Evolutionary conservation across 1,140 invertebrate genomes (phyloP).

Genomic region (Drosophila parvula): DNA sequence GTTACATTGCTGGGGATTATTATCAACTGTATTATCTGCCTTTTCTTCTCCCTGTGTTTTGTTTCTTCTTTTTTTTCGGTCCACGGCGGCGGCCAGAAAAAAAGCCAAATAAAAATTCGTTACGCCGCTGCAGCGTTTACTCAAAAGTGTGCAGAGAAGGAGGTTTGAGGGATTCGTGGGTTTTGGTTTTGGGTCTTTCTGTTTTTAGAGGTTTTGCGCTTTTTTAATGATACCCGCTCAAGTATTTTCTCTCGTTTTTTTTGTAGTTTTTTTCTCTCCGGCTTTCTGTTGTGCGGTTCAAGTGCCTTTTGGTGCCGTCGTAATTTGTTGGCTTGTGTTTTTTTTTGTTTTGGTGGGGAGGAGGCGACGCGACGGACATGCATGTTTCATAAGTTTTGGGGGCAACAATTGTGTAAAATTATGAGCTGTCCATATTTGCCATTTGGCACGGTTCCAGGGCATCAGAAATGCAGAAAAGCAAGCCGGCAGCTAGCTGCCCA

Average conservation of each 20-base stretch:
- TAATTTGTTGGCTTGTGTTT: slow-evolving; percentile 57
- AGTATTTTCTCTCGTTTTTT: slow-evolving; percentile 25
- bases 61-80: slow-evolving; percentile 17
- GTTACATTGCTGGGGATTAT: slow-evolving; percentile 82
- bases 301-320: slow-evolving; percentile 57
- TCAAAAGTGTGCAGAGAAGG: slow-evolving; percentile 19
- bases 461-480: slow-evolving; percentile 15
- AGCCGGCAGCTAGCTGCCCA: background rate
- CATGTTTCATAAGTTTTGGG: slow-evolving; percentile 65
- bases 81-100: slow-evolving; percentile 45
- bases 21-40: slow-evolving; percentile 78
- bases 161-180: slow-evolving; percentile 33
- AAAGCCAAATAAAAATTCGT: slow-evolving; percentile 80
- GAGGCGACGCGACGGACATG: slow-evolving; percentile 42
- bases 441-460: slow-evolving; percentile 69
- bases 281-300: slow-evolving; percentile 10
- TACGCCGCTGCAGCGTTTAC: slow-evolving; percentile 66
- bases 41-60: slow-evolving; percentile 30
- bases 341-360: background rate
- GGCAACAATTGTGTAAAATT: slow-evolving; percentile 74
- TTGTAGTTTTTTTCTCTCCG: slow-evolving; percentile 4
- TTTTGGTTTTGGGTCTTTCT: slow-evolving; percentile 49
- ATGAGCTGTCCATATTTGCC: slow-evolving; percentile 73
- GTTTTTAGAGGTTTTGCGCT: slow-evolving; percentile 40
- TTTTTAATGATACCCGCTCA: slow-evolving; percentile 69